phyloP scores from a whole-genome alignment of 2,113 vertebrate species.

The Microcebus griseorufus region DNA sequence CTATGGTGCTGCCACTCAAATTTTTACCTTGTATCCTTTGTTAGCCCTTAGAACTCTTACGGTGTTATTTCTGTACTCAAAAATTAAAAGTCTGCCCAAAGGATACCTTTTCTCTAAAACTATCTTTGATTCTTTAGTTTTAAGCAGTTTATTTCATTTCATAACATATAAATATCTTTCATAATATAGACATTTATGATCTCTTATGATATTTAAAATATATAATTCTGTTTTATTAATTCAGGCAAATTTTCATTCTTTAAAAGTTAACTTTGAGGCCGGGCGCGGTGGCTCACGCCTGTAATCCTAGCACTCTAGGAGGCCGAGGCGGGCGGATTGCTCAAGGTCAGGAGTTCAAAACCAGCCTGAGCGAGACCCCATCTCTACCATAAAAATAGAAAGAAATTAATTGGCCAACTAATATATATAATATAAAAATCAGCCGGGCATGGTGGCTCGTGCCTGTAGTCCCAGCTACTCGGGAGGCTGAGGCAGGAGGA shows the following conservation, averaged over 20 bases:
- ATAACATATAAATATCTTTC: background rate
- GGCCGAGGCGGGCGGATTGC: too few relatives aligned
- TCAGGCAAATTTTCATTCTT: background rate
- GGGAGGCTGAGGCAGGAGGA: too few relatives aligned
- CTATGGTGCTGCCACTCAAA: background rate
- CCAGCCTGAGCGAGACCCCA: too few relatives aligned
- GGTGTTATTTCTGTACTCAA: background rate
- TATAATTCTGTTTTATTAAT: background rate
- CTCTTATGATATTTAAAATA: background rate
- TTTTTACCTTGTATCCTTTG: background rate
- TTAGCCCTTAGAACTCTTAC: background rate
- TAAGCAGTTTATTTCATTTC: background rate
- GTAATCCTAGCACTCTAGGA: too few relatives aligned
- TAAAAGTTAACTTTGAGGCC: background rate
- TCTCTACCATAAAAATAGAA: too few relatives aligned
- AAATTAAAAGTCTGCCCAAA: background rate
- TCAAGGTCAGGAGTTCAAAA: too few relatives aligned
- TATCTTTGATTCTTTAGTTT: background rate
- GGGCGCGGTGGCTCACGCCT: too few relatives aligned
- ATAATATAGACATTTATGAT: background rate
- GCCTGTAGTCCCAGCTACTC: too few relatives aligned
- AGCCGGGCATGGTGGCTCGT: too few relatives aligned
- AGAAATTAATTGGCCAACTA: too few relatives aligned
- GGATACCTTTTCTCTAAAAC: background rate
- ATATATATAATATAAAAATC: too few relatives aligned